Conservation (phyloP, 2,888 invertebrate genomes). For the Cataglyphis altisquamis region DNA sequence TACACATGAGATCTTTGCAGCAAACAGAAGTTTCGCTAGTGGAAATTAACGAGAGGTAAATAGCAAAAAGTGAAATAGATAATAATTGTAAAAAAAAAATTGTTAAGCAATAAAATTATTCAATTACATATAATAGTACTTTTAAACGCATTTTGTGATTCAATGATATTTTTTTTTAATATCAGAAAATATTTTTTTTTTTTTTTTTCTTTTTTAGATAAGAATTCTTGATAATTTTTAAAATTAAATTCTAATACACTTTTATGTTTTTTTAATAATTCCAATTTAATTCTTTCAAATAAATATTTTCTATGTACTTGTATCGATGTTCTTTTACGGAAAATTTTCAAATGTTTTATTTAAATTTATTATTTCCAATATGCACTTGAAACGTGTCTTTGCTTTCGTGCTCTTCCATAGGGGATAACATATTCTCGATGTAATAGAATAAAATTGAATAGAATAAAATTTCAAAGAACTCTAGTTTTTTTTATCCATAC, state of each 20-base stretch:
- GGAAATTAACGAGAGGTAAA: constrained; percentile 10
- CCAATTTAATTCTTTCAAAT: background rate
- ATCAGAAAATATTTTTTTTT: background rate
- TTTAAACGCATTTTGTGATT: background rate
- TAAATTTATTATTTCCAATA: background rate
- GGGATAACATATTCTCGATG: background rate
- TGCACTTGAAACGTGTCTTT: background rate
- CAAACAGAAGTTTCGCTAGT: background rate
- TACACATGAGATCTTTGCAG: background rate
- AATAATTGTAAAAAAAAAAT: background rate
- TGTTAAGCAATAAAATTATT: background rate
- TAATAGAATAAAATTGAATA: background rate
- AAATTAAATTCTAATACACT: background rate
- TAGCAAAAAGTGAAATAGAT: background rate
- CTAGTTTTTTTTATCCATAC: constrained; percentile 2
- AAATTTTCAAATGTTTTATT: background rate
- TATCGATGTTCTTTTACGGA: background rate
- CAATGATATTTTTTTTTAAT: background rate
- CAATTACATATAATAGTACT: background rate
- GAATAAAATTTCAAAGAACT: background rate
- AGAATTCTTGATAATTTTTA: background rate
- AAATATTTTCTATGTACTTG: background rate
- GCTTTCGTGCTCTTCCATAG: background rate
- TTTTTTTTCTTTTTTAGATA: background rate
- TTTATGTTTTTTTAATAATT: background rate